Percentiles rank a stretch among this genome's conserved stretches.
These are phyloP conservation scores for Sceliomorpha sp. DNA, from an alignment of 2,888 invertebrate species.

Conservation along the genomic window DNA sequence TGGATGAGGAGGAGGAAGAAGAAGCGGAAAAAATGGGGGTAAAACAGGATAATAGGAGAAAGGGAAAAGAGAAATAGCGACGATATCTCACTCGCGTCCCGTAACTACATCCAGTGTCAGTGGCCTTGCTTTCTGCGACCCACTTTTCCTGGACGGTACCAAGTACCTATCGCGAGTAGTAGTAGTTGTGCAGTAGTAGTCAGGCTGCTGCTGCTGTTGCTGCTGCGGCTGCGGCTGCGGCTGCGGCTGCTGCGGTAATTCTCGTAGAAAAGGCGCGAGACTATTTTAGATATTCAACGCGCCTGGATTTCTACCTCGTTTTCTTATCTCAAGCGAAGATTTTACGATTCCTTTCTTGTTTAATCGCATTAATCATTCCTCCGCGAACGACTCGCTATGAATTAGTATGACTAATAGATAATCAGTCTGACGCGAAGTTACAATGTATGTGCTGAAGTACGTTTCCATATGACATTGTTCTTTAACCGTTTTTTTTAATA, in stretches of 20 bases:
- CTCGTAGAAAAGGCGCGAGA: conserved; percentile 43
- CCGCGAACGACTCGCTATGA: no score
- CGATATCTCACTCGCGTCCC: conserved; percentile 56
- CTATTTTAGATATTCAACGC: conserved; percentile 39
- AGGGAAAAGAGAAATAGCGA: conserved; percentile 58
- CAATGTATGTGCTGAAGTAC: no score
- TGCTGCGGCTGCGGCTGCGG: no score
- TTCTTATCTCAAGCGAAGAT: conserved; percentile 50
- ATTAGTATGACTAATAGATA: no score
- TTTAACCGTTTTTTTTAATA: no score
- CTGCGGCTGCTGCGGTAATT: no score
- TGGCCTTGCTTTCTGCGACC: conserved; percentile 81
- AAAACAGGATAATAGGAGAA: conserved; percentile 52
- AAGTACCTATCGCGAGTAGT: conserved; percentile 46
- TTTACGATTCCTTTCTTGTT: conserved; percentile 35
- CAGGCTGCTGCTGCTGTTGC: no score
- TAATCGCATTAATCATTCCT: conserved; percentile 42
- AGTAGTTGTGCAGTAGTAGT: no score
- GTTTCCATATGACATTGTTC: no score
- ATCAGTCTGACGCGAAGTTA: no score
- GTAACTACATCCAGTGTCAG: conserved; percentile 73
- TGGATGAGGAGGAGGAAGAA: conserved; percentile 33
- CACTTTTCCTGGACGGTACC: conserved; percentile 71
- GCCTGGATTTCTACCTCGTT: conserved; percentile 43
- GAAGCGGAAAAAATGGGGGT: conserved; percentile 41